phyloP scores from a whole-genome alignment of 2,797 vertebrate species.

The Poecile montanus region DNA sequence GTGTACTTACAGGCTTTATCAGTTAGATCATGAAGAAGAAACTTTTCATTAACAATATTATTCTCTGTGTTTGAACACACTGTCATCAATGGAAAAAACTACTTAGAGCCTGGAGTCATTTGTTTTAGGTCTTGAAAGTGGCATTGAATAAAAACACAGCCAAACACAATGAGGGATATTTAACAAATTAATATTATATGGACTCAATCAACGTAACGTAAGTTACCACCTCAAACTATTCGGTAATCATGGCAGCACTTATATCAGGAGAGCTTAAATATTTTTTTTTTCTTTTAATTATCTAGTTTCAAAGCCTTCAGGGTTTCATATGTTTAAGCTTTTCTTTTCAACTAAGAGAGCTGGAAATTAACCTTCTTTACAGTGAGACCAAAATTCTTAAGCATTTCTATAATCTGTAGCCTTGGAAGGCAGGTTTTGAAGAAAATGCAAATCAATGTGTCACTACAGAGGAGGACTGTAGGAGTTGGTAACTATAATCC shows the following conservation, averaged over 20 bases:
- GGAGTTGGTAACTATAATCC: not conserved
- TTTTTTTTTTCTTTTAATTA: conserved; percentile 6
- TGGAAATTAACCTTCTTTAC: conserved; percentile 27
- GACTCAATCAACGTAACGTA: not conserved
- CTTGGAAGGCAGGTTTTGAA: conserved; percentile 1
- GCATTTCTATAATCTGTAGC: not conserved
- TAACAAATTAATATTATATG: not conserved
- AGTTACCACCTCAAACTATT: not conserved
- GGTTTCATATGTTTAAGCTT: conserved; percentile 3
- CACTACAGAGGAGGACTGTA: not conserved
- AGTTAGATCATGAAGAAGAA: not conserved
- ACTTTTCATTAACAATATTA: not conserved
- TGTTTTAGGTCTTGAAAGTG: not conserved
- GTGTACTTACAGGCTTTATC: not conserved
- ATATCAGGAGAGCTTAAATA: not conserved
- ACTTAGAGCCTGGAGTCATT: not conserved
- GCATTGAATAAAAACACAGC: conserved; percentile 4
- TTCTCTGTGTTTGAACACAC: not conserved
- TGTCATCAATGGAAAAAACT: not conserved
- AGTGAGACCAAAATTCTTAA: not conserved
- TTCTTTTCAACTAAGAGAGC: not conserved
- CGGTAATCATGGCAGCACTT: not conserved
- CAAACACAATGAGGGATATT: not conserved
- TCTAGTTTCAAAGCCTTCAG: conserved; percentile 7
- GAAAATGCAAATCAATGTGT: not conserved